Conservation (phyloP, 2,888 invertebrate species). For the Rosalia funebris region DNA sequence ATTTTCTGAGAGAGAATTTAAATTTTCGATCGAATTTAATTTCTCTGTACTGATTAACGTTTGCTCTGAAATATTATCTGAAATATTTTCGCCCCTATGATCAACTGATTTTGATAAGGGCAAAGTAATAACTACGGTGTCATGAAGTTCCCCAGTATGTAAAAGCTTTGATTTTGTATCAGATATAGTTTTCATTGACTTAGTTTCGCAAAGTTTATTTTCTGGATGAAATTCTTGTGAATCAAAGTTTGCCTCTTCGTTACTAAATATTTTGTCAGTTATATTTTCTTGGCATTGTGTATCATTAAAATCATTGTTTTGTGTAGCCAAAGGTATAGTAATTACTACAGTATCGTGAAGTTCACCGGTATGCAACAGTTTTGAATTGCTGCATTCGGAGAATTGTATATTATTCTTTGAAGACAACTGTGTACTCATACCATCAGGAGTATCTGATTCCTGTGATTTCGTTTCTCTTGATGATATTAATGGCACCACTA, state of each 20-base stretch:
- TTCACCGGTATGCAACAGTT: slow-evolving; percentile 61
- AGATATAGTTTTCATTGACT: too few relatives aligned
- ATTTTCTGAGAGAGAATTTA: too few relatives aligned
- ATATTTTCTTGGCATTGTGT: too few relatives aligned
- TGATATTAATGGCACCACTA: slow-evolving; percentile 44
- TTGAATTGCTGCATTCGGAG: neutral
- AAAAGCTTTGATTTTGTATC: slow-evolving; percentile 39
- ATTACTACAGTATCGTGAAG: slow-evolving; percentile 64
- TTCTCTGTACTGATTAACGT: too few relatives aligned
- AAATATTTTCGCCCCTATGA: neutral
- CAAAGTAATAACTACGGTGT: slow-evolving; percentile 54
- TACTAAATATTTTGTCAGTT: too few relatives aligned
- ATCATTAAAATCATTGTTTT: too few relatives aligned
- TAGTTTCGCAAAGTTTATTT: too few relatives aligned
- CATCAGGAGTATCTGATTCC: neutral
- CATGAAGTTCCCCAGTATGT: slow-evolving; percentile 66
- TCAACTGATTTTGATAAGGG: slow-evolving; percentile 3
- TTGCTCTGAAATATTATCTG: neutral
- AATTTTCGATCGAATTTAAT: too few relatives aligned
- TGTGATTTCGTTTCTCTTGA: neutral
- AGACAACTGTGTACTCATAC: neutral
- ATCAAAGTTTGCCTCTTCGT: too few relatives aligned
- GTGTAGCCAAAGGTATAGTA: slow-evolving; percentile 26
- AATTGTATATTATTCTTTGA: neutral
- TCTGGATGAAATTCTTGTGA: too few relatives aligned